These are phyloP conservation scores for Rosalia funebris DNA, from an alignment of 2,888 invertebrate species.

Conservation along the genomic window DNA sequence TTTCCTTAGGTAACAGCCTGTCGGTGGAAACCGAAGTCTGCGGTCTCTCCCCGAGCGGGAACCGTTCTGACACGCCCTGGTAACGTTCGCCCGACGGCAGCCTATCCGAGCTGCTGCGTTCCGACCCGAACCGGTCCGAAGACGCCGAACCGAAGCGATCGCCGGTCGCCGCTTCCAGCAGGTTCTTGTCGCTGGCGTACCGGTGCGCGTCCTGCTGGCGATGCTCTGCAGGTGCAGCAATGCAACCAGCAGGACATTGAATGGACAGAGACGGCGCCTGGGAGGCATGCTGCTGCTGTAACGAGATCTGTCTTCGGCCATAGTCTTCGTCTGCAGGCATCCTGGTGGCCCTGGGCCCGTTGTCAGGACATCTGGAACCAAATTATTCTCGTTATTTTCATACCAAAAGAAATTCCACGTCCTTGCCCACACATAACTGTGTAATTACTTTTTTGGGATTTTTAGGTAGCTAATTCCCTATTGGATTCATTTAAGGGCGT, in stretches of 20 bases:
- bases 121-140: slow-evolving; percentile 55
- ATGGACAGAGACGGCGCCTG: slow-evolving; percentile 36
- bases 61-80: slow-evolving; percentile 60
- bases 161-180: slow-evolving; percentile 34
- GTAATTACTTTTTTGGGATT: too few relatives aligned
- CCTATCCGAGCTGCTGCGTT: slow-evolving; percentile 58
- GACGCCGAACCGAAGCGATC: slow-evolving; percentile 39
- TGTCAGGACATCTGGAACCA: slow-evolving; percentile 73
- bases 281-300: slow-evolving; percentile 44
- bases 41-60: slow-evolving; percentile 63
- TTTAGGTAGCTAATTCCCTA: too few relatives aligned
- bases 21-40: slow-evolving; percentile 64
- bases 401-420: too few relatives aligned
- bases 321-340: slow-evolving; percentile 67
- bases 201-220: slow-evolving; percentile 41
- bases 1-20: slow-evolving; percentile 47
- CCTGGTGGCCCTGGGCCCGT: slow-evolving; percentile 73
- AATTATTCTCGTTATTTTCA: too few relatives aligned
- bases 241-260: slow-evolving; percentile 54
- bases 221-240: slow-evolving; percentile 49
- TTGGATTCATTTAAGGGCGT: too few relatives aligned
- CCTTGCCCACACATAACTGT: too few relatives aligned
- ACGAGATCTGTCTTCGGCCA: slow-evolving; percentile 59
- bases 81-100: slow-evolving; percentile 60
- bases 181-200: slow-evolving; percentile 46